A percentile compares a stretch with the other conserved stretches of the same genome.
Evolutionary conservation across 2,888 invertebrate species (phyloP).

Genomic region (Hipparchia semele): DNA sequence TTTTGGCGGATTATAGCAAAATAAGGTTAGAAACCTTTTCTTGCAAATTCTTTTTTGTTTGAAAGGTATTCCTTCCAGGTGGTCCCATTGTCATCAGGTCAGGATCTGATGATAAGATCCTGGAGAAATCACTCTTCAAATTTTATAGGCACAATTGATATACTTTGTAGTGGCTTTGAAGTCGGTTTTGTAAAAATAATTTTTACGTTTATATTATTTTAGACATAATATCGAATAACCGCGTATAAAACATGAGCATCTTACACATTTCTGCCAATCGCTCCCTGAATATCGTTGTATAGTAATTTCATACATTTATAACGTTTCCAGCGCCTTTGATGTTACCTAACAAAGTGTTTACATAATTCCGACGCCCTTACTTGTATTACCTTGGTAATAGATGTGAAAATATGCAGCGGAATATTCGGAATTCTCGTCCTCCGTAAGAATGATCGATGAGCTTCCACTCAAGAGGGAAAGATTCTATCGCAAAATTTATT

Average conservation of each 20-base stretch:
- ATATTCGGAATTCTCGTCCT: slow-evolving; percentile 9
- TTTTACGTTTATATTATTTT: too few relatives aligned
- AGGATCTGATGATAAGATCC: too few relatives aligned
- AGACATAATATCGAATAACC: too few relatives aligned
- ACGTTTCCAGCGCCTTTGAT: not conserved
- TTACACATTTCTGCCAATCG: not conserved
- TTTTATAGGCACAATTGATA: too few relatives aligned
- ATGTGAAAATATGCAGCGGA: slow-evolving; percentile 6
- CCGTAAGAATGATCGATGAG: slow-evolving; percentile 11
- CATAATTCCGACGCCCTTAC: not conserved
- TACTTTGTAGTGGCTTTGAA: too few relatives aligned
- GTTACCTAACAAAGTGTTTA: not conserved
- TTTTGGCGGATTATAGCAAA: too few relatives aligned
- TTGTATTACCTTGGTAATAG: not conserved
- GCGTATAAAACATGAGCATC: not conserved
- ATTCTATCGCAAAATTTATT: slow-evolving; percentile 3
- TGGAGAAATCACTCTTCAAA: too few relatives aligned
- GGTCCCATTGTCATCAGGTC: too few relatives aligned
- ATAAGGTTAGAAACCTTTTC: too few relatives aligned
- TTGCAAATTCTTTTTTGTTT: too few relatives aligned
- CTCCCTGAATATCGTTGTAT: not conserved
- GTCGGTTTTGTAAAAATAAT: too few relatives aligned
- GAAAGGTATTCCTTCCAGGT: too few relatives aligned
- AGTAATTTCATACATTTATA: not conserved
- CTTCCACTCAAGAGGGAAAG: slow-evolving; percentile 3